phyloP scores from a whole-genome alignment of 2,888 invertebrate genomes.

The Lepetodrilus schrolli region DNA sequence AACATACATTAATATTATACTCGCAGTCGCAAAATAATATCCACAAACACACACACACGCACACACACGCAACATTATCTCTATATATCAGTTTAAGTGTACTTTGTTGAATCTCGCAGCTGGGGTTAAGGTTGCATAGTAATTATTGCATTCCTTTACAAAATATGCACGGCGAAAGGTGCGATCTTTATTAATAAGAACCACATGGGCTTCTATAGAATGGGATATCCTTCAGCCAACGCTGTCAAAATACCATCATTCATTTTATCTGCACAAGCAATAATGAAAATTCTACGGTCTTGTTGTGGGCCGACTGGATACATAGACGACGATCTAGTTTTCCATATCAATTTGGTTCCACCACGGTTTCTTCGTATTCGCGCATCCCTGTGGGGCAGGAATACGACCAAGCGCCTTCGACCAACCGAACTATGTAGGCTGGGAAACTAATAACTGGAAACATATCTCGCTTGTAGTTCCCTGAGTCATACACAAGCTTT shows the following conservation, averaged over 20 bases:
- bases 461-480: background rate
- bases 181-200: background rate
- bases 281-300: too few species aligned
- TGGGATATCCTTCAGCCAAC: background rate
- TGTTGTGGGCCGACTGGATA: too few species aligned
- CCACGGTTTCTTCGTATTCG: background rate
- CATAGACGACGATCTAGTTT: background rate
- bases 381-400: background rate
- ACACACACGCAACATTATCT: too few species aligned
- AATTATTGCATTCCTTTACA: too few species aligned
- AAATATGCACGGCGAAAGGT: background rate
- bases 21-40: too few species aligned
- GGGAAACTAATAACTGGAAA: background rate
- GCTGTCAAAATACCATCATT: background rate
- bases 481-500: background rate
- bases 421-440: background rate
- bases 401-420: too few species aligned
- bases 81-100: too few species aligned
- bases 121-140: too few species aligned
- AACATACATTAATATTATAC: too few species aligned
- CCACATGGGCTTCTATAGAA: background rate
- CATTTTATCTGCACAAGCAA: too few species aligned
- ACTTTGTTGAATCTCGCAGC: too few species aligned
- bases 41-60: too few species aligned
- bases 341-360: slow-evolving; percentile 18